Evolutionary conservation across 2,113 vertebrate species (phyloP), one percentile per base, ranked within the genome.

Genomic region (Myrmecophaga tridactyla): DNA sequence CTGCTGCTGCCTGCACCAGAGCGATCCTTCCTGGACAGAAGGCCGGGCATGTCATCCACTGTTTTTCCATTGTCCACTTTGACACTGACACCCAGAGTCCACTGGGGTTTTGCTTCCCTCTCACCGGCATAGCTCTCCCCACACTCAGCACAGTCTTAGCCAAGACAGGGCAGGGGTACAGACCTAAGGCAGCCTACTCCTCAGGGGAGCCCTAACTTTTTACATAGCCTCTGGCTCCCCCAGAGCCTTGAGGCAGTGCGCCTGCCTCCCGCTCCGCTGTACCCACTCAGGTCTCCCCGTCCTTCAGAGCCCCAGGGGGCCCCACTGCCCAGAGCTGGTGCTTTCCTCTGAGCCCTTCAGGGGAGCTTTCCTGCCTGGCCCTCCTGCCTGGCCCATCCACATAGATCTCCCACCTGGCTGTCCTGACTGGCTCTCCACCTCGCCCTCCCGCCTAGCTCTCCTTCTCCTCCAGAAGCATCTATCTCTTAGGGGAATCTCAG

Each of bases 261-360:
- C 34, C 83, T 78, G 20, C 78, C 60, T 89, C 67, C 46, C 4
- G 56, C 82, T 27, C 82, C 89, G 73, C 63, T 10, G 70, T 9
- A 43, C 82, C 58, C 80, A 80, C 89, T 94, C 53, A 73, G 75
- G 82, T 67, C 82, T 86, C 43, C 48, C 63, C 14, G 1, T 85
- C 82, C 92, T 27, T 48, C 73, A 9, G 6, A 41, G 82, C 70
- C 89, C 96, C 96, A 96, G 95, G 91, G 95, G 95, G 96, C 81
- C 62, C 96, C 97, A 93, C 94, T 97, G 94, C 85, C 62, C 69
- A 6, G 51, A 86, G 91, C 93, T 97, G 86, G 97, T 97, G 78
- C 86, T 95, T 67, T 75, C 14, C 90, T 77, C 62, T 7, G 78
- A 86, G 85, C 53, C 67, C 36, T 95, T 89, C 75, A 62, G 91